Percentiles rank a stretch among this genome's conserved stretches.
Conservation (phyloP, 2,797 vertebrate species). For the Melanotaenia boesemani region DNA sequence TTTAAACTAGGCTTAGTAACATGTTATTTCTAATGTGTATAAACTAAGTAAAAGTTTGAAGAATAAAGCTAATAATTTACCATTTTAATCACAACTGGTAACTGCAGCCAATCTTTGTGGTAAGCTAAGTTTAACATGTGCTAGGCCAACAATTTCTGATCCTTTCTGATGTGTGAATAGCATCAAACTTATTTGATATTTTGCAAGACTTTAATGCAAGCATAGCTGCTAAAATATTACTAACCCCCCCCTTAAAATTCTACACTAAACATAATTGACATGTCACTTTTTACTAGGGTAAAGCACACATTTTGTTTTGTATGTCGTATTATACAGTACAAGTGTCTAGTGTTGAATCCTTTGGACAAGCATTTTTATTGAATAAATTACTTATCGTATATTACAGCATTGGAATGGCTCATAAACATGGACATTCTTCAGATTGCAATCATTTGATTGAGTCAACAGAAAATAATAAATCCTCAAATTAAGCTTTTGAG, state of each 20-base stretch:
- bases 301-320: not conserved
- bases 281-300: not conserved
- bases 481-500: not conserved
- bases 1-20: not conserved
- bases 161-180: no score
- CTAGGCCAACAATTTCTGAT: no score
- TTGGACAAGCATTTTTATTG: not conserved
- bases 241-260: not conserved
- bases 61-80: no score
- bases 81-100: no score
- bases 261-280: not conserved
- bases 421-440: not conserved
- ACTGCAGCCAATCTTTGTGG: no score
- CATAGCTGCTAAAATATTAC: no score
- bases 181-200: no score
- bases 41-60: not conserved
- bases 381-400: not conserved
- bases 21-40: not conserved
- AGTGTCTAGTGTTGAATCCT: no score
- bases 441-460: not conserved
- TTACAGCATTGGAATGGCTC: not conserved
- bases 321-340: not conserved
- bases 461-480: not conserved
- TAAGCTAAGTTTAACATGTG: no score
- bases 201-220: no score